phyloP scores from a whole-genome alignment of 2,797 vertebrate species.

The Sebastes jordani region DNA sequence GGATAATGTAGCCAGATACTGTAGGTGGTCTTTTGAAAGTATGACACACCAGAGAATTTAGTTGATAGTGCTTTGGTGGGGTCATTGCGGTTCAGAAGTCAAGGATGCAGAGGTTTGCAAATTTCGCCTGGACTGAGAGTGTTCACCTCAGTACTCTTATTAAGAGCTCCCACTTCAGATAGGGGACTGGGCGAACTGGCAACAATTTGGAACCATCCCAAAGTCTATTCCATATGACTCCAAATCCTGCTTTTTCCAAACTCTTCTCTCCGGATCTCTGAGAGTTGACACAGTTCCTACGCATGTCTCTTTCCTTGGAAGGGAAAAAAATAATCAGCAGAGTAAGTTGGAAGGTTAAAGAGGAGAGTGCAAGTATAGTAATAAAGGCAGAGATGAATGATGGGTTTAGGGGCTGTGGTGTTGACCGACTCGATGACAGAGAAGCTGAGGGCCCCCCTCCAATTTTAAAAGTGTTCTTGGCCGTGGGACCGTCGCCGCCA shows the following conservation, averaged over 20 bases:
- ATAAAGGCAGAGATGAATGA: slow-evolving; percentile 76
- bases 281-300: slow-evolving; percentile 8
- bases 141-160: background rate
- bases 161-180: slow-evolving; percentile 1
- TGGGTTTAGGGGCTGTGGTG: slow-evolving; percentile 67
- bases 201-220: background rate
- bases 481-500: slow-evolving; percentile 56
- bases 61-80: slow-evolving; percentile 11
- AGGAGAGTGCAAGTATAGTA: slow-evolving; percentile 58
- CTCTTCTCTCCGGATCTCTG: background rate
- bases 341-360: slow-evolving; percentile 58
- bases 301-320: slow-evolving; percentile 33
- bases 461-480: slow-evolving; percentile 76
- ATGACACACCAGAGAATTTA: slow-evolving; percentile 23
- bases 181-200: background rate
- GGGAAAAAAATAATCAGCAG: slow-evolving; percentile 30
- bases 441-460: slow-evolving; percentile 64
- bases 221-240: slow-evolving; percentile 3
- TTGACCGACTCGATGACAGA: slow-evolving; percentile 73
- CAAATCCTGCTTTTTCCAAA: slow-evolving; percentile 11
- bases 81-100: slow-evolving; percentile 20
- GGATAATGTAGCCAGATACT: slow-evolving; percentile 24
- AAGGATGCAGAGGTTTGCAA: slow-evolving; percentile 11
- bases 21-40: slow-evolving; percentile 34
- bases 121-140: background rate